Percentiles rank a stretch among this genome's conserved stretches.
Conservation (phyloP, 2,113 vertebrate species). For the Lamprologus sp. region DNA sequence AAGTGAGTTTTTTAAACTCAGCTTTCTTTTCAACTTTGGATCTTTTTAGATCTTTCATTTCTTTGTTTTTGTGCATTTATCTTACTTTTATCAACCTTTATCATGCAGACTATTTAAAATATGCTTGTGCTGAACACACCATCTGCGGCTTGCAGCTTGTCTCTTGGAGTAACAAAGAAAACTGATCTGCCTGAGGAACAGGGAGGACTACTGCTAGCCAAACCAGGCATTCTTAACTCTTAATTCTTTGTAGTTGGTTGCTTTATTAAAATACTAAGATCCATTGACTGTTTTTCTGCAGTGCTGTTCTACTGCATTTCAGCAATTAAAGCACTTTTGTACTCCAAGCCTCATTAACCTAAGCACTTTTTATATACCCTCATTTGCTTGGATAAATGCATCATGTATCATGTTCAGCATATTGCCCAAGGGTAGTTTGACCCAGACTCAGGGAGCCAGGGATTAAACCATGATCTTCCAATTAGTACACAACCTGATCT, state of each 20-base stretch:
- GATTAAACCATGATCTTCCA: background rate
- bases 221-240: background rate
- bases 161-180: background rate
- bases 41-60: background rate
- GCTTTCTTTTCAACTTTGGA: background rate
- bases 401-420: background rate
- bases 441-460: background rate
- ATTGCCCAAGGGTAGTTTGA: background rate
- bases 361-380: background rate
- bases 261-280: background rate
- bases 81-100: background rate
- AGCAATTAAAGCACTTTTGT: background rate
- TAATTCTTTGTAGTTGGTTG: background rate
- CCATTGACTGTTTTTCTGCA: background rate
- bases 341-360: background rate
- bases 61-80: background rate
- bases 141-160: rapidly evolving
- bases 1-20: background rate
- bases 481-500: background rate
- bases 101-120: background rate
- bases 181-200: background rate
- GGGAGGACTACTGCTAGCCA: background rate
- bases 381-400: background rate
- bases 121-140: background rate
- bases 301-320: background rate